A percentile compares a stretch with the other conserved stretches of the same genome.
phyloP scores from a whole-genome alignment of 2,888 invertebrate genomes.

The Dryadula phaetusa region DNA sequence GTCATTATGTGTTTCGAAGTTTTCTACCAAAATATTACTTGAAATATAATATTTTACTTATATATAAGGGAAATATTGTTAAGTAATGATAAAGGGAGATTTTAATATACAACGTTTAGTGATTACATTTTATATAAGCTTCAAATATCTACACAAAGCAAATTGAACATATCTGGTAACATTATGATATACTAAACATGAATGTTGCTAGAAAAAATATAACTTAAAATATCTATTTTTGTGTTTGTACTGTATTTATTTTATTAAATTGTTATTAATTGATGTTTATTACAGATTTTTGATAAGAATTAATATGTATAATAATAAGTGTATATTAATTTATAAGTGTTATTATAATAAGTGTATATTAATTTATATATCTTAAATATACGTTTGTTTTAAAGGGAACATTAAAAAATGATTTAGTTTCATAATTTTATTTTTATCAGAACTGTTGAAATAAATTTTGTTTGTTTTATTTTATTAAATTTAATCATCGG shows the following conservation, averaged over 20 bases:
- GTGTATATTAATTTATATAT: too few relatives aligned
- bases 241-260: background rate
- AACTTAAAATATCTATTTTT: background rate
- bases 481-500: too few relatives aligned
- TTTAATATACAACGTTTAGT: background rate
- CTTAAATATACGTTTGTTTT: too few relatives aligned
- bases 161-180: slow-evolving; percentile 5
- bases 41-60: background rate
- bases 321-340: too few relatives aligned
- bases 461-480: too few relatives aligned
- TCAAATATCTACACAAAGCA: slow-evolving; percentile 31
- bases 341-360: too few relatives aligned
- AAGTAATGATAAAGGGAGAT: background rate
- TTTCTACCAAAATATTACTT: background rate
- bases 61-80: background rate
- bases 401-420: too few relatives aligned
- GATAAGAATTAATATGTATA: too few relatives aligned
- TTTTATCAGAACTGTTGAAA: too few relatives aligned
- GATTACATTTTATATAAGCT: slow-evolving; percentile 32
- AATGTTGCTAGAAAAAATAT: slow-evolving; percentile 6
- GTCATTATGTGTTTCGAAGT: slow-evolving; percentile 49
- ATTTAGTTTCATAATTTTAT: too few relatives aligned
- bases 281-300: background rate
- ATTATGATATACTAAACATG: background rate
- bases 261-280: background rate